phyloP scores from a whole-genome alignment of 1,140 invertebrate genomes.

The Tyrophagus putrescentiae region DNA sequence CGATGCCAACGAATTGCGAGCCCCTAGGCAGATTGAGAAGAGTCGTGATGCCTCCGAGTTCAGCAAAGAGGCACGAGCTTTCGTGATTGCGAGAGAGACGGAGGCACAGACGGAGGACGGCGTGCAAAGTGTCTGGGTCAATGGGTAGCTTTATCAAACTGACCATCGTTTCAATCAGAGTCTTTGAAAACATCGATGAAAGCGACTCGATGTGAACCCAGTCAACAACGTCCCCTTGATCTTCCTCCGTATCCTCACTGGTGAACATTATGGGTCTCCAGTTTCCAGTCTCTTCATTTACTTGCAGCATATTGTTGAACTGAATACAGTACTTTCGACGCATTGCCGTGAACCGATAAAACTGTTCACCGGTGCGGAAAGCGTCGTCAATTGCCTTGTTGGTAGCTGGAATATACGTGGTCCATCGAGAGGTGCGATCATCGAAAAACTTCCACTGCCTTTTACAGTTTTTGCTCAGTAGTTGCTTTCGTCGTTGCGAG shows the following conservation, averaged over 20 bases:
- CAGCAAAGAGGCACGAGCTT: conserved; percentile 56
- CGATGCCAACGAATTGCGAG: conserved; percentile 58
- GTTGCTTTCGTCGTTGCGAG: conserved; percentile 50
- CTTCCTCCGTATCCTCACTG: background rate
- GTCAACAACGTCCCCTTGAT: background rate
- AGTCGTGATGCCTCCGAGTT: conserved; percentile 53
- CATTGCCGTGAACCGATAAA: conserved; percentile 54
- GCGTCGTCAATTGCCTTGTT: conserved; percentile 69
- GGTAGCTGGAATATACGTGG: conserved; percentile 52
- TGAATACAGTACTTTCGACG: conserved; percentile 60
- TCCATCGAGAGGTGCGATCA: conserved; percentile 62
- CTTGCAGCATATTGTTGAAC: conserved; percentile 59
- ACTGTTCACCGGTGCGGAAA: conserved; percentile 57
- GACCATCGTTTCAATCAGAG: conserved; percentile 44
- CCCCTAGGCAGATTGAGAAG: conserved; percentile 52
- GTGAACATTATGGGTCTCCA: conserved; percentile 60
- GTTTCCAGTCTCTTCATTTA: conserved; percentile 63
- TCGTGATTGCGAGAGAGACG: conserved; percentile 59
- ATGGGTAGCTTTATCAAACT: conserved; percentile 51
- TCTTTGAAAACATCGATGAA: conserved; percentile 1
- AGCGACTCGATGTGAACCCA: background rate
- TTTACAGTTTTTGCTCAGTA: conserved; percentile 45
- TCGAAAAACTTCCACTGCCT: conserved; percentile 70
- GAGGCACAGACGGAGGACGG: conserved; percentile 57
- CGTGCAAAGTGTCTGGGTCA: conserved; percentile 59